These are phyloP conservation scores for Volucella inanis DNA, from an alignment of 2,888 invertebrate species.

Conservation along the genomic window DNA sequence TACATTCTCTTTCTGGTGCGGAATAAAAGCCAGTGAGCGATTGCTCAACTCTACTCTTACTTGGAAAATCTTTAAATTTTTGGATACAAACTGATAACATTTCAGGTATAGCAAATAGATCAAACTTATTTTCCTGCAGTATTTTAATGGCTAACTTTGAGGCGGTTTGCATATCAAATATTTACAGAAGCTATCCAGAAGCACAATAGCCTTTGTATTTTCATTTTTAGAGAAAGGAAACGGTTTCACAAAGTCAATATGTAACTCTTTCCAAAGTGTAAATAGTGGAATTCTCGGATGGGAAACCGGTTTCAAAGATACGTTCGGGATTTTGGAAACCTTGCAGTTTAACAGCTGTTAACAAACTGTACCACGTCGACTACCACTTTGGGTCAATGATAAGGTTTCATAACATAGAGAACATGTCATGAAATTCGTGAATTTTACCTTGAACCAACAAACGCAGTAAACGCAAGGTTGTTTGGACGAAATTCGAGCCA, in stretches of 20 bases:
- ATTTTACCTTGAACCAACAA: too few species aligned
- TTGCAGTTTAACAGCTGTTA: not conserved
- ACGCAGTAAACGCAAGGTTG: too few species aligned
- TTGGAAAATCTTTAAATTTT: not conserved
- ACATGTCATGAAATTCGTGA: too few species aligned
- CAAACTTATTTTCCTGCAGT: too few species aligned
- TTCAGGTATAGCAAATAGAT: too few species aligned
- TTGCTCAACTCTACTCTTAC: not conserved
- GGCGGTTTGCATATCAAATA: not conserved
- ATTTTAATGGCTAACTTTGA: not conserved
- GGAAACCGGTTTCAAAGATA: not conserved
- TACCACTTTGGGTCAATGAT: slow-evolving; percentile 2
- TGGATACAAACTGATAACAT: too few species aligned
- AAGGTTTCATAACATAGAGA: too few species aligned
- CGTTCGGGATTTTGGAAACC: not conserved
- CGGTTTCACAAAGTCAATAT: not conserved
- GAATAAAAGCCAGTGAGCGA: not conserved
- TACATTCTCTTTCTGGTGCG: not conserved
- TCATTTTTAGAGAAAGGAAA: not conserved
- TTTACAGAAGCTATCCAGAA: not conserved
- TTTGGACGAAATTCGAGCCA: too few species aligned
- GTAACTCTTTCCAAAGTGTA: not conserved
- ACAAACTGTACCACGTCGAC: not conserved
- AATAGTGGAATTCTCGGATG: not conserved
- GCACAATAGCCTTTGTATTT: not conserved